These are phyloP conservation scores for Salticus scenicus DNA, from an alignment of 2,888 invertebrate species.

Conservation along the genomic window DNA sequence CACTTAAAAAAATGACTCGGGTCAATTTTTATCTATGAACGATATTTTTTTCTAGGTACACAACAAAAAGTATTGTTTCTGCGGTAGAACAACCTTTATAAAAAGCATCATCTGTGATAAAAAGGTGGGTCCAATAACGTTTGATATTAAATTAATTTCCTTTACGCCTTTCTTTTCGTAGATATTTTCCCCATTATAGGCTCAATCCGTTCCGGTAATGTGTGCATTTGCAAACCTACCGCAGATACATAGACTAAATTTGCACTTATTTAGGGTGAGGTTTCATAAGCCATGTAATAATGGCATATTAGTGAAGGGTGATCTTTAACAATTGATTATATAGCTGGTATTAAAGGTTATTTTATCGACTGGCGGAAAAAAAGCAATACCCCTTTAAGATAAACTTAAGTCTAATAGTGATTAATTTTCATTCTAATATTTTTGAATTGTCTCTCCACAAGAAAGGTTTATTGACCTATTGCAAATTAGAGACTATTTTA, in stretches of 20 bases:
- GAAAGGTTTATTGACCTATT: too few species aligned
- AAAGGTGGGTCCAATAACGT: not conserved
- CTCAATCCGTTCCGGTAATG: not conserved
- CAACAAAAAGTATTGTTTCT: too few species aligned
- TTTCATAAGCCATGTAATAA: not conserved
- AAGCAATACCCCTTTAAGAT: too few species aligned
- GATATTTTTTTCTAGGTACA: too few species aligned
- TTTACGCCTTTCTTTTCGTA: not conserved
- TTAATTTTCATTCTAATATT: too few species aligned
- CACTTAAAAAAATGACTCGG: too few species aligned
- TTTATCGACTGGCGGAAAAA: not conserved
- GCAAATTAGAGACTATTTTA: too few species aligned
- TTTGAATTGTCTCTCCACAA: too few species aligned
- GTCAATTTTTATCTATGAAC: too few species aligned
- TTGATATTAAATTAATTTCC: not conserved
- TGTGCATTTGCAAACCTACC: not conserved
- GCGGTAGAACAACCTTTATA: too few species aligned
- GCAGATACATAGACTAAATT: not conserved
- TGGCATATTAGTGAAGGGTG: not conserved
- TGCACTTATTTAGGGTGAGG: not conserved
- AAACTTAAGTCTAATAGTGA: too few species aligned
- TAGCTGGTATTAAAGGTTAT: slow-evolving; percentile 13
- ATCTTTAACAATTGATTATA: slow-evolving; percentile 3
- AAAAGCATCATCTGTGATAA: not conserved
- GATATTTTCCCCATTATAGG: not conserved